These are phyloP conservation scores for Exocentrus adspersus DNA, from an alignment of 2,888 invertebrate species.

Conservation along the genomic window DNA sequence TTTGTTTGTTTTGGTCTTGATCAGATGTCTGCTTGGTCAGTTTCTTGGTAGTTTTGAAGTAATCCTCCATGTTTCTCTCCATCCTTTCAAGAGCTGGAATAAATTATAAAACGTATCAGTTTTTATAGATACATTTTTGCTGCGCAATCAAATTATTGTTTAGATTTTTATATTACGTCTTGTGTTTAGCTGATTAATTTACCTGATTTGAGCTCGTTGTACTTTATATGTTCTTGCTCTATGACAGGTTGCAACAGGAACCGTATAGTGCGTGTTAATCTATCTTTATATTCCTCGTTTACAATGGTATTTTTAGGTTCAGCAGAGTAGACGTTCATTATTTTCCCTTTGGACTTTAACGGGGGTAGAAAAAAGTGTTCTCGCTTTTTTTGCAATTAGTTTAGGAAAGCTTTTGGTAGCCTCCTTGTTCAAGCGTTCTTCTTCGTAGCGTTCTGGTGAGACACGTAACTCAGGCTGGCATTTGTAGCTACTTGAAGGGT, in stretches of 20 bases:
- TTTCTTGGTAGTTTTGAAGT: constrained; percentile 11
- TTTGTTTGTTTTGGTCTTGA: neutral
- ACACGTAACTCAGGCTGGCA: neutral
- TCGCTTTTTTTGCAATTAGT: neutral
- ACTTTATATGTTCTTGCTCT: constrained; percentile 42
- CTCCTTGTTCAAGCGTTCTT: no score
- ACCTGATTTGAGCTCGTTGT: constrained; percentile 45
- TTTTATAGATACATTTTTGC: no score
- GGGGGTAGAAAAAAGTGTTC: constrained; percentile 30
- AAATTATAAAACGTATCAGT: no score
- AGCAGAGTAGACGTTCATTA: constrained; percentile 20
- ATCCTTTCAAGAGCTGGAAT: constrained; percentile 44
- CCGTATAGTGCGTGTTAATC: constrained; percentile 34
- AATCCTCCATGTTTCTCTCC: constrained; percentile 37
- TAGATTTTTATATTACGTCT: no score
- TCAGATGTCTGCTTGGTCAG: neutral
- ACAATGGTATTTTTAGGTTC: constrained; percentile 27
- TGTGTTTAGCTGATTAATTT: no score
- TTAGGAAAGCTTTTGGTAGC: neutral
- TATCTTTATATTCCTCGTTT: constrained; percentile 34
- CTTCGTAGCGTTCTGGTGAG: neutral
- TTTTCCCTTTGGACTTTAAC: constrained; percentile 26
- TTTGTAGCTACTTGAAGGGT: neutral
- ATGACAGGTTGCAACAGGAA: constrained; percentile 42
- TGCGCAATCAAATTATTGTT: no score